Base-by-base conservation (phyloP, 2,113 vertebrate genomes). In the Uria aalge region DNA sequence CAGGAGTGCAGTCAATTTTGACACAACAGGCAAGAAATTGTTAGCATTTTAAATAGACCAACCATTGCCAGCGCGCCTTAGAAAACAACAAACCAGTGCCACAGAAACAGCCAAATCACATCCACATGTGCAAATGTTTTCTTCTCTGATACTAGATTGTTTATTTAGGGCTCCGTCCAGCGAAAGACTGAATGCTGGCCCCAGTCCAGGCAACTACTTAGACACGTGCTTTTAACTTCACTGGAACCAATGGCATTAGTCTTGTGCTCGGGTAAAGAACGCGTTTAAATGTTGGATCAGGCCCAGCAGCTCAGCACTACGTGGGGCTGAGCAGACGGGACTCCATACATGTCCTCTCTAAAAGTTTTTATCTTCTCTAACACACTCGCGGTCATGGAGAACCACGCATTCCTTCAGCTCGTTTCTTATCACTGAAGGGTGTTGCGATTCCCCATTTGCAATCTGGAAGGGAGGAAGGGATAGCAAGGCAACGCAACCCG, bases 61-160 rank as follows among this genome's bases (percentile, higher is more conserved):
- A 21, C 45, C 57, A 55, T 29, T 95, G 91, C 89, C 91, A 94
- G 77, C 32, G 57, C 17, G 60, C 79, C 59, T 67, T 59, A 9
- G 77, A 79, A 92, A 95, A 95, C 69, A 96, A 94, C 67, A 89
- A 82, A n/a, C 55, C 77, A 32, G 32, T 77, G 81, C 91, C 67
- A 91, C 87, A 94, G 91, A 87, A 91, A 90, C 26, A 92, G 95
- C 87, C 89, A 95, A 90, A 96, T 95, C 93, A 80, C 45, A 95
- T 88, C 92, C 41, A 23, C 86, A 88, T 63, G 89, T 88, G 71
- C 73, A 82, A 95, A 88, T 57, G 77, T 40, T 87, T 92, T 82
- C 80, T 89, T 30, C 73, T 94, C 89, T 73, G 67, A 95, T 71
- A 66, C 50, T 48, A 34, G 29, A 27, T 67, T 91, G 85, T 88